Evolutionary conservation across 2,797 vertebrate species (phyloP), one percentile per base, ranked within the genome.

Genomic region (Trachurus trachurus): DNA sequence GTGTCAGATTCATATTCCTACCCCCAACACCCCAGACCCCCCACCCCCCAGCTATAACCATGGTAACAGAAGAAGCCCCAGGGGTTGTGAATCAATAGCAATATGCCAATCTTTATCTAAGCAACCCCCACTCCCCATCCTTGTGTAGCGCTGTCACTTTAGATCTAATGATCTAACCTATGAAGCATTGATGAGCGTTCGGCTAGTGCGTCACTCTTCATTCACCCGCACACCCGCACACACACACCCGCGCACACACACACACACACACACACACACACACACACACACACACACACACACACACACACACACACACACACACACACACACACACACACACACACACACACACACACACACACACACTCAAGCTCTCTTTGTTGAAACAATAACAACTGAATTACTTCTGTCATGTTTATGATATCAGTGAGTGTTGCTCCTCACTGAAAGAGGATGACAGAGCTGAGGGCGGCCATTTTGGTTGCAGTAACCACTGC

Each of bases 101-200:
- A 92, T 94, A 90, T 94, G 93, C 93, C 93, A 94, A 94, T 95
- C 92, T 92, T 92, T 89, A 94, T 94, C 89, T 93, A 89, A 88
- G 82, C 89, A 89, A 90, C 83, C 91, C 92, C 92, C 91, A 89
- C 92, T 88, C 88, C 78, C 83, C 74, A 87, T 90, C 86, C 89
- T 88, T 92, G 91, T 94, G 91, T 93, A 92, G 88, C 66, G 81
- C 92, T 92, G 93, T 94, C 93, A 94, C 93, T 94, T 94, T 92
- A 93, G 92, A 94, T 93, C 89, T 94, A 94, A 94, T 93, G 93
- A 94, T 93, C 91, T 91, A 93, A 93, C 93, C 92, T 93, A 93
- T 93, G 91, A 93, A 90, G 91, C 94, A 93, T 93, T 93, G 93
- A 91, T 94, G 91, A 94, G 91, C 86, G 89, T 79, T 91, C 73